phyloP scores from a whole-genome alignment of 2,888 invertebrate genomes.

The Amiota communis region DNA sequence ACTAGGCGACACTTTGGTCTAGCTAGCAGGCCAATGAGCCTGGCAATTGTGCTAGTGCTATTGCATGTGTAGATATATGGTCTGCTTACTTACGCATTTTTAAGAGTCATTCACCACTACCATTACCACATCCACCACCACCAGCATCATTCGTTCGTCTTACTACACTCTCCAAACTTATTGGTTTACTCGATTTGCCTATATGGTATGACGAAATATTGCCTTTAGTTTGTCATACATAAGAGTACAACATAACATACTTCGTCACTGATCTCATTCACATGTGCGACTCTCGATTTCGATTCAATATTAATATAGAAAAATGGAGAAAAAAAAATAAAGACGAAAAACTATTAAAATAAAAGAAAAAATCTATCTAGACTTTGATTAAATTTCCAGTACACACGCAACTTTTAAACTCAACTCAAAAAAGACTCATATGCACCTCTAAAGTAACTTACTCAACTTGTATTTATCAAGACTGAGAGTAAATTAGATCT shows the following conservation, averaged over 20 bases:
- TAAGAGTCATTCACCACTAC: slow-evolving; percentile 16
- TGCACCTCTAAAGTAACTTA: background rate
- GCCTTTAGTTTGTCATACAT: slow-evolving; percentile 26
- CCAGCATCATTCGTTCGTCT: no score
- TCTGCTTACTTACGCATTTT: slow-evolving; percentile 15
- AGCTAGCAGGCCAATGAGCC: slow-evolving; percentile 33
- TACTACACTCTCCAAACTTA: no score
- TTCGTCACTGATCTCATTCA: no score
- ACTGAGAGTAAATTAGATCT: background rate
- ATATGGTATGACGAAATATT: slow-evolving; percentile 54
- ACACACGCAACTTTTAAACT: no score
- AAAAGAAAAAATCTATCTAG: no score
- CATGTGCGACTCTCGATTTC: no score
- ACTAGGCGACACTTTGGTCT: background rate
- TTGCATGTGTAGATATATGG: background rate
- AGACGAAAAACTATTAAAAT: no score
- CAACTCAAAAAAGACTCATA: background rate
- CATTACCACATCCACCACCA: background rate
- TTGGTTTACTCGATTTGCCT: no score
- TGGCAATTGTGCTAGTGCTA: slow-evolving; percentile 48
- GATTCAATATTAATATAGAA: no score
- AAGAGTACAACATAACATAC: no score
- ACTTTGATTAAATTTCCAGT: no score
- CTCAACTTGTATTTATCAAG: background rate
- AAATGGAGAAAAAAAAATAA: no score